These are phyloP conservation scores for Drosophila phalerata DNA, from an alignment of 2,888 invertebrate species.

Conservation along the genomic window DNA sequence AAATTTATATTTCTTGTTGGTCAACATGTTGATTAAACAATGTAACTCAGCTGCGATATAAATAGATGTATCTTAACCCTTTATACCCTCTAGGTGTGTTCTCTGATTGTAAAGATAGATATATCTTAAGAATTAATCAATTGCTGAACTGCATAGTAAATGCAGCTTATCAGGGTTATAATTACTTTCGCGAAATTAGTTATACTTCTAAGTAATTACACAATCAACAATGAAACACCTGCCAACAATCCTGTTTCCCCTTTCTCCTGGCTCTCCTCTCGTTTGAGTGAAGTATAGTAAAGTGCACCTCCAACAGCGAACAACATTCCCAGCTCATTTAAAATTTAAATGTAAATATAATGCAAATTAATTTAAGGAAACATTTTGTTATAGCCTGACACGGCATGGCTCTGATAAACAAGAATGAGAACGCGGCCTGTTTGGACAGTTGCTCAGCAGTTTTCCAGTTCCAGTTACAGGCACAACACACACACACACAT, in stretches of 20 bases:
- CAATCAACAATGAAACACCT: slow-evolving; percentile 35
- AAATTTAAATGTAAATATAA: slow-evolving; percentile 74
- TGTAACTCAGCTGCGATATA: background rate
- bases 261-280: background rate
- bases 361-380: slow-evolving; percentile 76
- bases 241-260: slow-evolving; percentile 2
- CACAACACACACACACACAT: slow-evolving; percentile 7
- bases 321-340: slow-evolving; percentile 52
- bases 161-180: slow-evolving; percentile 4
- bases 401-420: slow-evolving; percentile 56
- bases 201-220: slow-evolving; percentile 19
- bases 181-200: slow-evolving; percentile 32
- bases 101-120: background rate
- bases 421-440: slow-evolving; percentile 54
- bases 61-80: background rate
- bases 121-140: background rate
- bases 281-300: slow-evolving; percentile 26
- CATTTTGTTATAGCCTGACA: slow-evolving; percentile 61
- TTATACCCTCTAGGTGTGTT: no score
- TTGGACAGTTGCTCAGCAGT: slow-evolving; percentile 68
- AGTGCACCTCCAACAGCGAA: slow-evolving; percentile 32
- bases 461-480: slow-evolving; percentile 26
- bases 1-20: slow-evolving; percentile 23
- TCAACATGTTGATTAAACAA: slow-evolving; percentile 2
- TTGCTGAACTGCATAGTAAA: background rate